Conservation (phyloP, 2,113 vertebrate genomes). For the Bubo bubo region DNA sequence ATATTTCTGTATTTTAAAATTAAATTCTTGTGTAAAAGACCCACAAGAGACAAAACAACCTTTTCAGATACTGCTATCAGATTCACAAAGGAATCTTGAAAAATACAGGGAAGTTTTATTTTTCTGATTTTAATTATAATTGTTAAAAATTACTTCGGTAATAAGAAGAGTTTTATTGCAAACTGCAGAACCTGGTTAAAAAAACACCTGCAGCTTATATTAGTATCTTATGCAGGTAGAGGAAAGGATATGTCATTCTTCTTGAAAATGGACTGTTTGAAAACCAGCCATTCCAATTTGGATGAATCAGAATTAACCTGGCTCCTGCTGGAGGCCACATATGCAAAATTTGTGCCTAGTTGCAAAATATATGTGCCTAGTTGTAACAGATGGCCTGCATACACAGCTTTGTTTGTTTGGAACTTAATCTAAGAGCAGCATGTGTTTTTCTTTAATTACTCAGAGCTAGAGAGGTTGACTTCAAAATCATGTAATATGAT, state of each 20-base stretch:
- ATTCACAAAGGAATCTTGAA: not conserved
- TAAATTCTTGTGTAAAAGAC: not conserved
- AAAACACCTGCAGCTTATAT: not conserved
- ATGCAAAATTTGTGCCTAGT: not conserved
- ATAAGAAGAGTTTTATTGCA: not conserved
- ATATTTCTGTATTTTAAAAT: not conserved
- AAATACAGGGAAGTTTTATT: not conserved
- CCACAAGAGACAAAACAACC: not conserved
- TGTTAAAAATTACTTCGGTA: not conserved
- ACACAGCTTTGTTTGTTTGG: slow-evolving; percentile 56
- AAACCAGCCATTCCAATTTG: not conserved
- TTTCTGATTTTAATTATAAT: not conserved
- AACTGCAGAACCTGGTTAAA: not conserved
- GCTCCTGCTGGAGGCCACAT: not conserved
- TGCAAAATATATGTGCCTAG: not conserved
- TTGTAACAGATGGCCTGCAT: slow-evolving; percentile 40
- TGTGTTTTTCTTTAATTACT: slow-evolving; percentile 65
- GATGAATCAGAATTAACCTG: not conserved
- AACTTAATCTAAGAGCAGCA: slow-evolving; percentile 53
- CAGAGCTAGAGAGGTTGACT: slow-evolving; percentile 28
- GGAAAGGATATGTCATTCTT: not conserved
- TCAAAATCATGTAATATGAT: not conserved
- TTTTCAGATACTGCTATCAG: not conserved
- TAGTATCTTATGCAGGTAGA: not conserved
- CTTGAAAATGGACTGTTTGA: not conserved